Conservation (phyloP, 2,888 invertebrate species). For the Ichneumon xanthorius region DNA sequence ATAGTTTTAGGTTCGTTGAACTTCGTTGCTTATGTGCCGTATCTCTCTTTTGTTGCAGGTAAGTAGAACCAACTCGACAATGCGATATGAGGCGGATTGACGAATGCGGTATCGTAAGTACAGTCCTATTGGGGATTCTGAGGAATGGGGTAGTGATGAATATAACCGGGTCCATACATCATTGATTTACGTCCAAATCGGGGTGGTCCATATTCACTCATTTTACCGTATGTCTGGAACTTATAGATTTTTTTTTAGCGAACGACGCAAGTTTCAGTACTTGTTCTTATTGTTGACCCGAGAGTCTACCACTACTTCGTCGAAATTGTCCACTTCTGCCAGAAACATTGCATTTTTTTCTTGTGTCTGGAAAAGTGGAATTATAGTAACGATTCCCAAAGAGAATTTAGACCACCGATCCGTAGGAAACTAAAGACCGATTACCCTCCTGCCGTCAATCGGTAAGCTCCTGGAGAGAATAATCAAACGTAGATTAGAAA, state of each 20-base stretch:
- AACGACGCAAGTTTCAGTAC: no score
- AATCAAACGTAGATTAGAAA: background rate
- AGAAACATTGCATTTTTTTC: background rate
- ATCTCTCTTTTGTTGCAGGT: conserved; percentile 66
- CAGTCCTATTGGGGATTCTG: background rate
- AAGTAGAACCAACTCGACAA: conserved; percentile 57
- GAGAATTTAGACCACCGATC: background rate
- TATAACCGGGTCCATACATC: no score
- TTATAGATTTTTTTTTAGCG: no score
- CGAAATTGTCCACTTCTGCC: background rate
- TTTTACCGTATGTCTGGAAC: no score
- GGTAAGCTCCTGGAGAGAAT: background rate
- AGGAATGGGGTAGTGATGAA: background rate
- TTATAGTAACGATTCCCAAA: conserved; percentile 16
- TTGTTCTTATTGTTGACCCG: no score
- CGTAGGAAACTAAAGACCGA: background rate
- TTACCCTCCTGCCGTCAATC: background rate
- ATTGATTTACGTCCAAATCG: no score
- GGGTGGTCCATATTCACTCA: no score
- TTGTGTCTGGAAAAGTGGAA: background rate
- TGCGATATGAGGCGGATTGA: background rate
- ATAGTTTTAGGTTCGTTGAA: conserved; percentile 20
- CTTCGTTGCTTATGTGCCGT: background rate
- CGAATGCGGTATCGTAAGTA: conserved; percentile 51
- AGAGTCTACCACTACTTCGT: no score